A percentile compares a stretch with the other conserved stretches of the same genome.
phyloP scores from a whole-genome alignment of 2,113 vertebrate species.

The Mustela lutreola region DNA sequence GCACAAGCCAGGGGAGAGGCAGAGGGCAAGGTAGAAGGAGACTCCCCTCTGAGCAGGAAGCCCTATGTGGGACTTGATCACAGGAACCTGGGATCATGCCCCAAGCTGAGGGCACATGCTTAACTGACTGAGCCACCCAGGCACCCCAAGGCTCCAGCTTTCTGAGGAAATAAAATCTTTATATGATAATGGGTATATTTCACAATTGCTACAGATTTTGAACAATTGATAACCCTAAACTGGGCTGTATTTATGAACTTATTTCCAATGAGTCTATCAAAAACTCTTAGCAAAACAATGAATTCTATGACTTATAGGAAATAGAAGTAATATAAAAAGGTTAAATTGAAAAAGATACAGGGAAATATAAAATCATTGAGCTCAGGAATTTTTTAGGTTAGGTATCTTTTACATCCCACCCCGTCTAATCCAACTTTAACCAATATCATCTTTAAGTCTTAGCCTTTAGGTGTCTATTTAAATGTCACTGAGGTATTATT shows the following conservation, averaged over 20 bases:
- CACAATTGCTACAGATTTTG: background rate
- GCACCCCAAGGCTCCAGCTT: background rate
- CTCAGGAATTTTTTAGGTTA: background rate
- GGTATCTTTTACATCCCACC: background rate
- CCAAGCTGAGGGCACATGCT: too few species aligned
- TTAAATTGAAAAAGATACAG: background rate
- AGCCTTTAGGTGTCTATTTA: background rate
- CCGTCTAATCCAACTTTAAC: background rate
- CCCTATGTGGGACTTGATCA: too few species aligned
- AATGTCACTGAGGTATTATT: background rate
- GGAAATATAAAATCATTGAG: background rate
- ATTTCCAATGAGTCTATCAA: background rate
- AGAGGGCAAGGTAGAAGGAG: too few species aligned
- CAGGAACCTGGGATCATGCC: too few species aligned
- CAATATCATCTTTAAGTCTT: background rate
- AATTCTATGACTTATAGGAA: background rate
- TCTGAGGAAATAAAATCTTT: background rate
- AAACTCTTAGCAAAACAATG: background rate
- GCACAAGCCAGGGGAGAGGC: too few species aligned
- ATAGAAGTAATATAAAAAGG: background rate
- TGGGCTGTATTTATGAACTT: background rate
- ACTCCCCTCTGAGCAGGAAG: too few species aligned
- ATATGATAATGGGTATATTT: background rate
- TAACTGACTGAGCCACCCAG: too few species aligned
- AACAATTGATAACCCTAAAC: background rate